Base-by-base conservation (phyloP, 2,888 invertebrate species). In the Lasioglossum zephyrum region DNA sequence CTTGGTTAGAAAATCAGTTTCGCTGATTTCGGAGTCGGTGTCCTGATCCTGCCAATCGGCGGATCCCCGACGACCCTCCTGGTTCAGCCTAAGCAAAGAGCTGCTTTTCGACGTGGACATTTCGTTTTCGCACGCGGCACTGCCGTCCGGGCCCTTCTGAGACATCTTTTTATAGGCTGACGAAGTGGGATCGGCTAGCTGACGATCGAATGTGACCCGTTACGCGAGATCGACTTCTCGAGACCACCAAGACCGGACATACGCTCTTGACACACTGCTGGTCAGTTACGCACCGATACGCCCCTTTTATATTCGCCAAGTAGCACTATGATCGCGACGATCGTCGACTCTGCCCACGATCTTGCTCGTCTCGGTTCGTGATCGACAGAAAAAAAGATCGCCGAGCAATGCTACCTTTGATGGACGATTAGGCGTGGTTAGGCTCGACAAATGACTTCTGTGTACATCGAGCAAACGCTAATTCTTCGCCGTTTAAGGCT, bases 1-100 rank as follows among this genome's bases (percentile, higher is more conserved):
- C 95, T 97, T 97, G 73, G 97, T 97, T 91, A 98, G 96, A 95
- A 98, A 98, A 94, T 97, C 97, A 16, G 96, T 96, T 94, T 97
- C 97, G 92, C 97, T 97, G 83, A 97, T 96, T 92, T 98, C 98
- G 92, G 97, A 98, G 95, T 98, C 97, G 85, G 97, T 97, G 95
- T 98, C 98, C 95, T 97, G 94, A 84, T 94, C 94, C 89, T 91
- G 94, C 94, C 94, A 94, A 63, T 93, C 93, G 95, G 91, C 96
- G 95, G 95, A 96, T 95, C 95, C 96, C 95, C 94, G 96, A 95
- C 96, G 95, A 13, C 85, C 90, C 83, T 94, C 94, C 89, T 94
- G 94, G 87, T 93, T 93, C 77, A 94, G 87, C 49, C 93, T 91
- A 78, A 92, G 79, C 78, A 93, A 89, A 81, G 95, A 94, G 88